Evolutionary conservation across 1,140 invertebrate species (phyloP).

Genomic region (Drosophila pachea): DNA sequence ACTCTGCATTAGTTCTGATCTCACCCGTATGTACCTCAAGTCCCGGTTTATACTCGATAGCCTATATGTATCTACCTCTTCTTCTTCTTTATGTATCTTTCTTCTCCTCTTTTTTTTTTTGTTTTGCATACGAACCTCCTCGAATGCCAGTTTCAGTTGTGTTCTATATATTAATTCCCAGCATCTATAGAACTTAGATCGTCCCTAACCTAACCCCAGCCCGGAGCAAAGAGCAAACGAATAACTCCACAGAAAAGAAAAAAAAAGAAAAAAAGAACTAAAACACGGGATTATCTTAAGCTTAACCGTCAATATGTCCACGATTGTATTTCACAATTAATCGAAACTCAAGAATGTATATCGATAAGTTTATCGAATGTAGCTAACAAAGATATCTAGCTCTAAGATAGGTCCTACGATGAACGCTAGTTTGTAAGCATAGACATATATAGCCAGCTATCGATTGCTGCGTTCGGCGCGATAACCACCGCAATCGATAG

Average conservation of each 20-base stretch:
- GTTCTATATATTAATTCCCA: constrained; percentile 24
- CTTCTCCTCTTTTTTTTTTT: too few relatives aligned
- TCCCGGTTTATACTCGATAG: not conserved
- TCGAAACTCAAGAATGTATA: too few relatives aligned
- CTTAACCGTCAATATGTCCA: not conserved
- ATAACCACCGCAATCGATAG: too few relatives aligned
- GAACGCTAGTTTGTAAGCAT: too few relatives aligned
- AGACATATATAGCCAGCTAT: too few relatives aligned
- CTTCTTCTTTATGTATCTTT: too few relatives aligned
- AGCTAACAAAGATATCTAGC: too few relatives aligned
- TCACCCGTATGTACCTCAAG: not conserved
- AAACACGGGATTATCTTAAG: constrained; percentile 3
- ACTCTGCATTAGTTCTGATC: constrained; percentile 10
- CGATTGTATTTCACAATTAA: too few relatives aligned
- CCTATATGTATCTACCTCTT: too few relatives aligned
- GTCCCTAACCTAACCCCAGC: constrained; percentile 40
- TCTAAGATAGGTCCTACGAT: too few relatives aligned
- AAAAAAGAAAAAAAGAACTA: not conserved
- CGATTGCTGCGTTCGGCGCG: not conserved
- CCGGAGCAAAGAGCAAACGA: constrained; percentile 1
- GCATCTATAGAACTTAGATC: constrained; percentile 35
- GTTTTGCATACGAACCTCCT: constrained; percentile 19
- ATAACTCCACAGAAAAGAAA: constrained; percentile 9
- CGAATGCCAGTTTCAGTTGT: constrained; percentile 37
- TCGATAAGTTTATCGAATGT: not conserved